Base-by-base conservation (phyloP, 2,888 invertebrate genomes). In the Dolichomitus sp. region DNA sequence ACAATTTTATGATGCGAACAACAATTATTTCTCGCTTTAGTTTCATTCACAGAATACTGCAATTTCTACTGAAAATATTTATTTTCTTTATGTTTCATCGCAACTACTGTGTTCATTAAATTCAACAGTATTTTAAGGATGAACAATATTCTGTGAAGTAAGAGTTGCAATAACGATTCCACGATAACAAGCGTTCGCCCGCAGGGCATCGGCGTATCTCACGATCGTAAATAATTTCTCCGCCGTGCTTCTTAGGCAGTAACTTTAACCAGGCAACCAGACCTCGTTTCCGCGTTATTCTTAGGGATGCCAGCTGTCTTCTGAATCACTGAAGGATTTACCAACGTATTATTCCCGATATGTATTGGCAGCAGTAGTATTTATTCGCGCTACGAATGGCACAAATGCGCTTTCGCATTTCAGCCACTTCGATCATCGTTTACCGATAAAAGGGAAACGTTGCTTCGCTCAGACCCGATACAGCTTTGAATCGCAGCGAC, bases 361-460 rank as follows among this genome's bases (percentile, higher is more conserved):
- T 65, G 48, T 48, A 42, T 12, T 59, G 33, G 6, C 23, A 54
- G 30, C 19, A 12, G 27, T 27, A 11, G 27, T 68, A 54, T 45
- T 75, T 75, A 42, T 70, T 80, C 37, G 40, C 23, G 57, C 33
- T 23, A 65, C 69, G 30, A 72, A 17, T 42, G 19, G 33, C 50
- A 70, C 33, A 52, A 19, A 48, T 33, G 54, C 70, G 50, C 79
- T 54, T 65, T 27, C 23, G 27, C 19, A 57, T 30, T 61, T 61
- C 61, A 61, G 17, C 61, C 61, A 65, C 65, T 75, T 42, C 37
- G 65, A 82, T 78, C 69, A 65, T 70, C 82, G 82, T 65, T 74
- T 65, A 70, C n/a, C 74, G 78, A 82, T 70, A 79, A 70, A 70
- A 82, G 42, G 57, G 65, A 54, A 77, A 69, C 19, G 63, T 54